Conservation (phyloP, 2,113 vertebrate species). For the Ginglymostoma cirratum region DNA sequence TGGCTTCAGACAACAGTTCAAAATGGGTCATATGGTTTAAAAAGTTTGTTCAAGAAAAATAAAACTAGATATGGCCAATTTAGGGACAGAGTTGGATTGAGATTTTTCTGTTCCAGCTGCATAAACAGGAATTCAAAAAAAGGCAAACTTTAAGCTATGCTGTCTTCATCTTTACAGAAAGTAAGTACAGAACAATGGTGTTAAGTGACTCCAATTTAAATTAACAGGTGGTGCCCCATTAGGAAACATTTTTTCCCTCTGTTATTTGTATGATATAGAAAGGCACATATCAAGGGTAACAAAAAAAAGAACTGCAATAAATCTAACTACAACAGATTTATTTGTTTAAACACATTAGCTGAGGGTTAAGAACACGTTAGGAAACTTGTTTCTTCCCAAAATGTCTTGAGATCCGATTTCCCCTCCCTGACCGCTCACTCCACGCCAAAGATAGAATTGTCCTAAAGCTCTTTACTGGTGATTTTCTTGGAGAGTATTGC, state of each 20-base stretch:
- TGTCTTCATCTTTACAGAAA: not conserved
- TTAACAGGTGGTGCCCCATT: not conserved
- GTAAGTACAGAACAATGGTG: not conserved
- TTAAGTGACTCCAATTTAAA: not conserved
- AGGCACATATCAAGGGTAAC: not conserved
- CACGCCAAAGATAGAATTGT: not conserved
- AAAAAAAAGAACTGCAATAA: not conserved
- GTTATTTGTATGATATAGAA: not conserved
- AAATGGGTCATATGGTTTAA: not conserved
- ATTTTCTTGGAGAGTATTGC: not conserved
- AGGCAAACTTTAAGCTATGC: not conserved
- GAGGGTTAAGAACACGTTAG: not conserved
- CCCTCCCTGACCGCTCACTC: not conserved
- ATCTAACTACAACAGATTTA: not conserved
- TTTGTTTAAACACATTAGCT: not conserved
- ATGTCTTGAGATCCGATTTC: not conserved
- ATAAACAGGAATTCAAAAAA: not conserved
- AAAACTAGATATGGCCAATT: not conserved
- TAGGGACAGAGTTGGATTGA: not conserved
- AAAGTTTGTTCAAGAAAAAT: constrained; percentile 5
- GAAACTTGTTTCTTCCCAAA: not conserved
- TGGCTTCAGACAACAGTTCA: not conserved
- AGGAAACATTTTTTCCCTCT: not conserved
- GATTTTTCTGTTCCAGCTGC: not conserved
- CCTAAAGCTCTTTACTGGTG: not conserved